Conservation (phyloP, 1,140 invertebrate species). For the Gryon sp. region DNA sequence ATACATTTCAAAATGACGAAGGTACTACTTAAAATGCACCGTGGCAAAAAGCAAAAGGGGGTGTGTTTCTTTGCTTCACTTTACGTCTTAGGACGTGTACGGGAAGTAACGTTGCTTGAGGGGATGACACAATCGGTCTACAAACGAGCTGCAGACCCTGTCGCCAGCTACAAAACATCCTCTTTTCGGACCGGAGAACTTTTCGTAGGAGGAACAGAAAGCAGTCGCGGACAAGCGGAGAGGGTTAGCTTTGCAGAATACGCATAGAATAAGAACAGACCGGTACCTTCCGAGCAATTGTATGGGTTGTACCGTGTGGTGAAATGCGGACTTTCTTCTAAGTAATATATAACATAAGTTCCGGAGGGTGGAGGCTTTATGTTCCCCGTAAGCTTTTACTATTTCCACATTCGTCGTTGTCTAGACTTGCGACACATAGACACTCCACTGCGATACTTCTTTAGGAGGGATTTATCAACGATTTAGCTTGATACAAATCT, state of each 20-base stretch:
- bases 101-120: conserved; percentile 27
- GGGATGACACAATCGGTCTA: conserved; percentile 55
- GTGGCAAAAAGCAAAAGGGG: conserved; percentile 21
- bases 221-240: conserved; percentile 11
- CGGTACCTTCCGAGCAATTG: conserved; percentile 20
- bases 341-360: conserved; percentile 47
- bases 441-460: conserved; percentile 11
- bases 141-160: conserved; percentile 50
- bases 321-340: conserved; percentile 53
- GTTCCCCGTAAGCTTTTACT: conserved; percentile 13
- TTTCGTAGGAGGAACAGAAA: conserved; percentile 1
- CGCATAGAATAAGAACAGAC: conserved; percentile 4
- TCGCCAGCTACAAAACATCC: conserved; percentile 55
- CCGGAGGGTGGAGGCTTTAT: conserved; percentile 41
- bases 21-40: conserved; percentile 45
- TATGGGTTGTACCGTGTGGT: conserved; percentile 31
- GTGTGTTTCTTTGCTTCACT: conserved; percentile 31
- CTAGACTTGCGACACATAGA: conserved; percentile 40
- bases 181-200: conserved; percentile 22
- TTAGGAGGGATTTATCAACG: conserved; percentile 42
- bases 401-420: conserved; percentile 22
- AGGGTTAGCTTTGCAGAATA: conserved; percentile 29
- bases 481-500: conserved; percentile 9
- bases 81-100: conserved; percentile 51
- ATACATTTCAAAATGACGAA: neutral